These are phyloP conservation scores for Pseudorhiza aurosa DNA, from an alignment of 30 jellyfish, hydroid and myxozoan species.

Conservation along the genomic window DNA sequence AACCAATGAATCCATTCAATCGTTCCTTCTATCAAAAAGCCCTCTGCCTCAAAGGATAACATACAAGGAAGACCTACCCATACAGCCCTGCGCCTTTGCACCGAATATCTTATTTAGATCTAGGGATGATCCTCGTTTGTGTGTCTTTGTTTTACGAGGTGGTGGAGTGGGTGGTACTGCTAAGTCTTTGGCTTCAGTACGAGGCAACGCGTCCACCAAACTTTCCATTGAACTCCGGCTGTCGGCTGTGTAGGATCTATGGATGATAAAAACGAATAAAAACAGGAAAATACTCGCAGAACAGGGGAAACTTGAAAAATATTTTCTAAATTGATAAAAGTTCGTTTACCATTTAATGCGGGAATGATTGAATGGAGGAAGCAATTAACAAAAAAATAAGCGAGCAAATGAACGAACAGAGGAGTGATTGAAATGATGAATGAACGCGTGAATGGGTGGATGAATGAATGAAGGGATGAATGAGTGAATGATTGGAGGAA, in stretches of 20 bases:
- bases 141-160: conserved; percentile 87
- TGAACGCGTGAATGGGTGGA: too few species aligned
- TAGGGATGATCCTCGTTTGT: conserved; percentile 89
- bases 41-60: background rate
- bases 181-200: conserved; percentile 50
- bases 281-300: background rate
- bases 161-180: conserved; percentile 97
- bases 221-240: conserved; percentile 66
- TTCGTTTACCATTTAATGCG: too few species aligned
- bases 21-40: too few species aligned
- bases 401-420: too few species aligned
- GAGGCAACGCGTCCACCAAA: conserved; percentile 63
- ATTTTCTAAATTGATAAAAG: too few species aligned
- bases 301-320: too few species aligned
- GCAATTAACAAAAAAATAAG: too few species aligned
- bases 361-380: too few species aligned
- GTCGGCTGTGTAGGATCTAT: conserved; percentile 83
- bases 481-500: too few species aligned
- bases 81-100: conserved; percentile 29
- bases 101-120: conserved; percentile 88
- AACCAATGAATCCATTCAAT: too few species aligned
- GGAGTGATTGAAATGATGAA: too few species aligned
- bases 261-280: background rate
- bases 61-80: conserved; percentile 33
- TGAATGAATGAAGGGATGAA: too few species aligned